Evolutionary conservation across 2,113 vertebrate species (phyloP), one percentile per base, ranked within the genome.

Genomic region (Tupaia chinensis): DNA sequence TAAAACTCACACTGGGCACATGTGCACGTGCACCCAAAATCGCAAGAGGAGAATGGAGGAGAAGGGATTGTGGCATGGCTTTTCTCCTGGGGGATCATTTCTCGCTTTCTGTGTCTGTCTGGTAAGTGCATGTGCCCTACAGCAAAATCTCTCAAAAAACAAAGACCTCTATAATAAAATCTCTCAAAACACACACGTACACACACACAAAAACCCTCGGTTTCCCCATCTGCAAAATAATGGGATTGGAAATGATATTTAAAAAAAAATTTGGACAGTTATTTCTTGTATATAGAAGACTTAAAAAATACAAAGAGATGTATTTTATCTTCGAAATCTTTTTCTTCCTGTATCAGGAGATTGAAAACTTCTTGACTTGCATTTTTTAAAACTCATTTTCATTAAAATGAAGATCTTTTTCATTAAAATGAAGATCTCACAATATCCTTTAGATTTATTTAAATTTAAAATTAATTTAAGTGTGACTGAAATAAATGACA

Each of bases 351-450:
- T 34, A 32, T 76, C 61, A 32, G 29, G 69, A 89, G 29, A 60
- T 68, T 14, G 10, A 95, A 87, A 95, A 83, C 20, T 70, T 54
- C 70, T n/a, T 56, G 77, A 12, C 66, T 78, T n/a, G 29, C 19
- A 17, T 80, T 92, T 78, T 78, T 73, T 15, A 16, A 58, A 88
- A 25, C 3, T 4, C 15, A 66, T 68, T 86, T 94, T 77, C 88
- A 97, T 79, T 92, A 76, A 95, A 81, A 87, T 29, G 12, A 56
- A 95, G 85, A 60, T 58, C 32, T 13, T 89, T 86, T 94, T 77
- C 88, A 97, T 79, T 92, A 76, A 95, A 81, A 87, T 29, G 12
- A 56, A 95, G 85, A 60, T 58, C 80, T 81, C 58, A 78, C 19
- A 70, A 19, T 91, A 90, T 53, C 60, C 13, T 65, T 94, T 56